phyloP scores from a whole-genome alignment of 2,888 invertebrate genomes.

The Parasteatoda lunata region DNA sequence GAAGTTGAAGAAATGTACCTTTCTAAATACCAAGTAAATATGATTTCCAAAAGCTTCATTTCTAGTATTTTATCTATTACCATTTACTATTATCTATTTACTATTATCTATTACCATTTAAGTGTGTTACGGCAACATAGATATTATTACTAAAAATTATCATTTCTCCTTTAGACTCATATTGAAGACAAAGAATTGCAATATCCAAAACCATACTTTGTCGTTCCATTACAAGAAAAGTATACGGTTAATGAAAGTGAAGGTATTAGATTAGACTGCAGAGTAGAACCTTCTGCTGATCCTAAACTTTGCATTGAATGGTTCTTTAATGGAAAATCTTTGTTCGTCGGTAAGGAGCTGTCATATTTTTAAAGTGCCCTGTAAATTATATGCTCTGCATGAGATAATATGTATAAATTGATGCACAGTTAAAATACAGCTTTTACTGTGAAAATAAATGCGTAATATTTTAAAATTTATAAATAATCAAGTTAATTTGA shows the following conservation, averaged over 20 bases:
- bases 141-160: background rate
- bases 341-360: conserved; percentile 81
- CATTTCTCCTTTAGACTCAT: conserved; percentile 25
- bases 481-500: too few species aligned
- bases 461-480: too few species aligned
- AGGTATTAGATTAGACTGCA: conserved; percentile 92
- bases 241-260: conserved; percentile 87
- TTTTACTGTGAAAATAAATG: too few species aligned
- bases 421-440: too few species aligned
- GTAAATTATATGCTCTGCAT: too few species aligned
- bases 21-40: conserved; percentile 78
- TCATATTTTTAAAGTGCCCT: background rate
- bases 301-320: conserved; percentile 94
- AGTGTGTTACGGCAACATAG: background rate
- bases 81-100: background rate
- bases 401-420: too few species aligned
- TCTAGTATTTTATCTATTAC: background rate
- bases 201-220: conserved; percentile 90
- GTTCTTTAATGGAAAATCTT: conserved; percentile 95
- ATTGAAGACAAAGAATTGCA: conserved; percentile 72
- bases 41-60: background rate
- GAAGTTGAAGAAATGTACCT: conserved; percentile 89
- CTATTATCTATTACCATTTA: background rate
- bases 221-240: conserved; percentile 86
- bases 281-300: conserved; percentile 94